phyloP scores from a whole-genome alignment of 1,140 invertebrate genomes.

The Palaemon carinicauda region DNA sequence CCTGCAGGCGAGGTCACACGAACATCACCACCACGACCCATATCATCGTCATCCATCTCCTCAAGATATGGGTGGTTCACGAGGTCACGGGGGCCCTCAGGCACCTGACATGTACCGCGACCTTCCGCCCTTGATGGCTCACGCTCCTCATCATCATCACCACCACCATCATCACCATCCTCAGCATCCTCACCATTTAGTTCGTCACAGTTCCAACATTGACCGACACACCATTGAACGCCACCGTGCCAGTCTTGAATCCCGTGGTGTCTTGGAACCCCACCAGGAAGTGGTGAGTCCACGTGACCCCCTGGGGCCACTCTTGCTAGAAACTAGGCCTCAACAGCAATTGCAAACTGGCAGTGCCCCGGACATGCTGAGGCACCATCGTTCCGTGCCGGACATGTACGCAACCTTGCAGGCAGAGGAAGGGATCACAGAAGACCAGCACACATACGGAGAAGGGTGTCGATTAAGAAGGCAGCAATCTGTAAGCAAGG shows the following conservation, averaged over 20 bases:
- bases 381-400: slow-evolving; percentile 58
- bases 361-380: slow-evolving; percentile 44
- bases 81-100: slow-evolving; percentile 40
- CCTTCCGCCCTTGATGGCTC: slow-evolving; percentile 57
- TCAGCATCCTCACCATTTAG: slow-evolving; percentile 51
- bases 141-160: slow-evolving; percentile 59
- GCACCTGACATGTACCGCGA: slow-evolving; percentile 56
- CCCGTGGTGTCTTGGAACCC: slow-evolving; percentile 42
- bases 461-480: slow-evolving; percentile 56
- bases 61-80: slow-evolving; percentile 52
- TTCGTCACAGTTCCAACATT: slow-evolving; percentile 56
- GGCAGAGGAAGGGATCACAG: slow-evolving; percentile 27
- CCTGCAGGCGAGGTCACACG: slow-evolving; percentile 23
- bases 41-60: slow-evolving; percentile 57
- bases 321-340: background rate
- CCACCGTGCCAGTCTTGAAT: slow-evolving; percentile 45
- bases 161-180: slow-evolving; percentile 61
- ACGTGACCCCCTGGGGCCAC: slow-evolving; percentile 22
- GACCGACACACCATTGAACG: slow-evolving; percentile 56
- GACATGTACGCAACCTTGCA: slow-evolving; percentile 59
- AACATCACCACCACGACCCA: slow-evolving; percentile 59
- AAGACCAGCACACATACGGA: slow-evolving; percentile 57
- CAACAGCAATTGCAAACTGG: slow-evolving; percentile 14
- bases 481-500: slow-evolving; percentile 58
- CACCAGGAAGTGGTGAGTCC: slow-evolving; percentile 53